phyloP scores from a whole-genome alignment of 2,113 vertebrate species.

The Lagopus muta region DNA sequence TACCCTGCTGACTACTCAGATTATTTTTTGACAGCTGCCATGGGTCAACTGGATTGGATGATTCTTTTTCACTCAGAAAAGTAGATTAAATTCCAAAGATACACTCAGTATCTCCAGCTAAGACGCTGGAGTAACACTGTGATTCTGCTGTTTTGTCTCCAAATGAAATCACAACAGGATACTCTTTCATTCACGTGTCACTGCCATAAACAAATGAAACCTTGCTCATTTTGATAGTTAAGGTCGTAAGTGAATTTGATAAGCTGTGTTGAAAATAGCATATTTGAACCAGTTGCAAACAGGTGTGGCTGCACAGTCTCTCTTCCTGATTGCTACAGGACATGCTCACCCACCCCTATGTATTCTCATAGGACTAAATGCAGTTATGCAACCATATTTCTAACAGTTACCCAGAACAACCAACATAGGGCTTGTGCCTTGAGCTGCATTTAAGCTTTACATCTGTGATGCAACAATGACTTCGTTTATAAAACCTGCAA shows the following conservation, averaged over 20 bases:
- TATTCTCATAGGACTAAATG: background rate
- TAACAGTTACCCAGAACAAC: background rate
- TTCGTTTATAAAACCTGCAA: background rate
- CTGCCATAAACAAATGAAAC: background rate
- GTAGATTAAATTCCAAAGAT: background rate
- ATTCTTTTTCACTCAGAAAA: background rate
- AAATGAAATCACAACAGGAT: background rate
- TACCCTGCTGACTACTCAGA: constrained; percentile 35
- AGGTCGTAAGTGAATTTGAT: background rate
- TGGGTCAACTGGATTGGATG: background rate
- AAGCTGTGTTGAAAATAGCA: background rate
- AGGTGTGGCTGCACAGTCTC: background rate
- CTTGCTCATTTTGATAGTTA: background rate
- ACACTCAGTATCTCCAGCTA: background rate
- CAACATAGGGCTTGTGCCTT: fast-evolving
- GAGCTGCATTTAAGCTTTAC: background rate
- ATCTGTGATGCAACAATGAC: background rate
- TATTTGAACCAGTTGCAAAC: background rate
- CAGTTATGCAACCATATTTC: background rate
- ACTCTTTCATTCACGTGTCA: fast-evolving
- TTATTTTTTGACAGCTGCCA: constrained; percentile 39
- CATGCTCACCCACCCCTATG: too few species aligned
- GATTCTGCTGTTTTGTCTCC: background rate
- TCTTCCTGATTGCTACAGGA: background rate
- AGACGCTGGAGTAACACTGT: background rate